Conservation (phyloP, 2,113 vertebrate genomes). For the Dolichallabes microphthalmus region DNA sequence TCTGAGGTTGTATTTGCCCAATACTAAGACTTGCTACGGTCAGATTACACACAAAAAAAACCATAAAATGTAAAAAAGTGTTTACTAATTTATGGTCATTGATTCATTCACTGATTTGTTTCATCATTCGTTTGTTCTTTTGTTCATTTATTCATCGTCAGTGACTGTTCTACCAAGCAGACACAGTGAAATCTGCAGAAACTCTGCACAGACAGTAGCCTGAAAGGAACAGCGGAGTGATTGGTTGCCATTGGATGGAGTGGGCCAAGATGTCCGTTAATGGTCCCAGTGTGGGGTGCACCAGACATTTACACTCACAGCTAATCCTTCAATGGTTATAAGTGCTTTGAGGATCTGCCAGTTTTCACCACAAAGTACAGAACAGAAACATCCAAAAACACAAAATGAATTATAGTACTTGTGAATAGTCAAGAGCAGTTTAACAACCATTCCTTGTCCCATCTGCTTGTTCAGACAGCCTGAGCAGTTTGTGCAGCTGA, state of each 20-base stretch:
- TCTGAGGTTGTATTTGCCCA: too few relatives aligned
- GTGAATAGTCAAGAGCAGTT: constrained; percentile 25
- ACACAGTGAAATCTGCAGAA: background rate
- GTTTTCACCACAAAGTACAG: constrained; percentile 35
- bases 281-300: constrained; percentile 42
- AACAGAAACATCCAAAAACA: constrained; percentile 17
- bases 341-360: constrained; percentile 52
- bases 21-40: too few relatives aligned
- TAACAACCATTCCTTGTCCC: constrained; percentile 18
- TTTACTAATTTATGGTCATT: too few relatives aligned
- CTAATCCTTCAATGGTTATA: constrained; percentile 48
- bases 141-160: background rate
- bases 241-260: background rate
- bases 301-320: constrained; percentile 41
- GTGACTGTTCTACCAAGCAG: background rate
- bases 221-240: background rate
- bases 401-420: constrained; percentile 27
- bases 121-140: background rate
- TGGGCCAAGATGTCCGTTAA: constrained; percentile 35
- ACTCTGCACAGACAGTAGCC: background rate
- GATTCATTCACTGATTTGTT: too few relatives aligned
- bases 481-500: constrained; percentile 27
- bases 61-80: too few relatives aligned
- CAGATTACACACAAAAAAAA: too few relatives aligned
- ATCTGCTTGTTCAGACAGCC: constrained; percentile 34